Percentiles rank a stretch among this genome's conserved stretches.
Conservation (phyloP, 1,140 invertebrate genomes). For the Magallana angulata region DNA sequence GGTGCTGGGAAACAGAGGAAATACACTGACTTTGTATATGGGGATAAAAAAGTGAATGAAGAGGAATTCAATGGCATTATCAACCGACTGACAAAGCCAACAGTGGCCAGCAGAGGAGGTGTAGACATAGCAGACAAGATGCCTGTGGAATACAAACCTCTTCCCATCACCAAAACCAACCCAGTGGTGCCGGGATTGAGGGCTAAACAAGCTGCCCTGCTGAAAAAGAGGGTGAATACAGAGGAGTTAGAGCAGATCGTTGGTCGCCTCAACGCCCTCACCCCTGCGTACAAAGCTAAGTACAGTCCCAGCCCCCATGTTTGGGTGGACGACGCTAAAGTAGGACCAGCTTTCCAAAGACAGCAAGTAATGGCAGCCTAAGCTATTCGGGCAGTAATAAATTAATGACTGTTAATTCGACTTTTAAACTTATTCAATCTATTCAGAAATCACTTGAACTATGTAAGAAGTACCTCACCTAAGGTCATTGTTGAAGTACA, state of each 20-base stretch:
- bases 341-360: conserved; percentile 60
- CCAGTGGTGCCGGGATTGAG: conserved; percentile 67
- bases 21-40: conserved; percentile 65
- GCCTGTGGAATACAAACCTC: conserved; percentile 65
- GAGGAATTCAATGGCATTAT: conserved; percentile 68
- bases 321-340: conserved; percentile 65
- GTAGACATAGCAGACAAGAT: conserved; percentile 61
- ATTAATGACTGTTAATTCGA: too few species aligned
- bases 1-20: conserved; percentile 60
- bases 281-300: conserved; percentile 72
- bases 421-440: too few species aligned
- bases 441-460: too few species aligned
- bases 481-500: too few species aligned
- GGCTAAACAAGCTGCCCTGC: conserved; percentile 61
- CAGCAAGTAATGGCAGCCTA: conserved; percentile 35
- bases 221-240: conserved; percentile 57
- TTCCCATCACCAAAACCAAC: conserved; percentile 64
- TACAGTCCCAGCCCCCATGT: conserved; percentile 68
- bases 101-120: conserved; percentile 64
- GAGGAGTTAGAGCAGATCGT: conserved; percentile 67
- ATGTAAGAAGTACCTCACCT: too few species aligned
- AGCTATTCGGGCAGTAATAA: too few species aligned
- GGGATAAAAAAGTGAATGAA: conserved; percentile 61
- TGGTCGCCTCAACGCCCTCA: conserved; percentile 65
- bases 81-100: conserved; percentile 66